Evolutionary conservation across 2,888 invertebrate species (phyloP), one percentile per base, ranked within the genome.

Genomic region (Erebia ligea): DNA sequence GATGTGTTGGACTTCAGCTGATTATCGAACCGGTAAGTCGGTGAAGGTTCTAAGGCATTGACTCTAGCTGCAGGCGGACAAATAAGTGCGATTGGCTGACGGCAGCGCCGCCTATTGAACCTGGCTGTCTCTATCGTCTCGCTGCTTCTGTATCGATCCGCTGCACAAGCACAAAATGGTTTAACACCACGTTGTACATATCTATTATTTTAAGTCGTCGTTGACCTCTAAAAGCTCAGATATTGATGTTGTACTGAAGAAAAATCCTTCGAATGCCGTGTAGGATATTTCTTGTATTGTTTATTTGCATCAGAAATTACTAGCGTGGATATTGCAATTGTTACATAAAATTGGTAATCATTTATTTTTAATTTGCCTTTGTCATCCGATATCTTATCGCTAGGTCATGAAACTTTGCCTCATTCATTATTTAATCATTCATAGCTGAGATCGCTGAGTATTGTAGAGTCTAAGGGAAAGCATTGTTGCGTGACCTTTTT

Each of bases 11-110:
- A 80, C 78, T 77, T 83, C 79, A 77, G 83, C 83, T 86, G 85
- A 87, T 87, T 88, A 88, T 82, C 83, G 84, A 86, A 87, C 86
- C 86, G 87, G 85, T 89, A 92, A 91, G 87, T 92, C 90, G 92
- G 92, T 92, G 91, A 92, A 92, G 93, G 92, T 90, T 91, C 81
- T 80, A 77, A 81, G 81, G 81, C 87, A 89, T 88, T 87, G 86
- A 90, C 86, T 85, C 83, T 78, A 82, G 80, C 81, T 87, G 87
- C 87, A 88, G 82, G 81, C 84, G 85, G 86, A 85, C 85, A 83
- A 85, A 80, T 86, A 80, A 82, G 82, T 86, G 85, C 83, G 83
- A 84, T 83, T 84, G 82, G 83, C 81, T 85, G 89, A 86, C 89
- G 86, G 87, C 86, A 89, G 87, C 89, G 88, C 89, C 86, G 86